A percentile compares a stretch with the other conserved stretches of the same genome.
phyloP scores from a whole-genome alignment of 1,140 invertebrate species.

The Apocrypta bakeri region DNA sequence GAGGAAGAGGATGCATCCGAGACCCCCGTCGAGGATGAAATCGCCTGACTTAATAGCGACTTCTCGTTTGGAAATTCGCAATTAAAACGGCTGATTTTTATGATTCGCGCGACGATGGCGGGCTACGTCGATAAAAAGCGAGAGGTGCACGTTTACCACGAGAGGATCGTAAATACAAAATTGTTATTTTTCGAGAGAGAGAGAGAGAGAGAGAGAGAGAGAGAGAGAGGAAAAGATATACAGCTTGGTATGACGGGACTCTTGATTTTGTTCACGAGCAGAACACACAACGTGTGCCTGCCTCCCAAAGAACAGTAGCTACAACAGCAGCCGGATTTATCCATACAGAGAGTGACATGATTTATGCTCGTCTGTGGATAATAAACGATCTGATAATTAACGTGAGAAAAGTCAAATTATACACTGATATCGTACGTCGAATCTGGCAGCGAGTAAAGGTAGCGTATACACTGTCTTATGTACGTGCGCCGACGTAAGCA shows the following conservation, averaged over 20 bases:
- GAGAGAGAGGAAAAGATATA: no score
- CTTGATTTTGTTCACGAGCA: no score
- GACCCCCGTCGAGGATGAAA: slow-evolving; percentile 36
- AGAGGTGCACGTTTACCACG: not conserved
- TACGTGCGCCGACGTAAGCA: slow-evolving; percentile 5
- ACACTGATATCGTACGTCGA: not conserved
- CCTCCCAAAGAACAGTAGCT: no score
- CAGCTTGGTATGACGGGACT: no score
- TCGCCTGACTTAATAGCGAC: slow-evolving; percentile 19
- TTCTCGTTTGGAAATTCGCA: slow-evolving; percentile 37
- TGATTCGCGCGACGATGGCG: not conserved
- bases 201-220: no score
- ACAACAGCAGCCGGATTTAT: not conserved
- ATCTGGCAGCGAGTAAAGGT: not conserved
- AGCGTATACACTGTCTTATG: not conserved
- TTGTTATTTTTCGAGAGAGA: no score
- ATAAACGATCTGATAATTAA: slow-evolving; percentile 36
- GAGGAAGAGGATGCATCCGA: slow-evolving; percentile 4
- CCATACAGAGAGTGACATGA: not conserved
- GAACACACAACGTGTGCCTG: no score
- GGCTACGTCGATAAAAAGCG: not conserved
- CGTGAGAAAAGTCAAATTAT: slow-evolving; percentile 44
- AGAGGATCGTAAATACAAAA: no score
- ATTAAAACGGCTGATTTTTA: slow-evolving; percentile 18
- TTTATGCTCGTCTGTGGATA: not conserved